A percentile compares a stretch with the other conserved stretches of the same genome.
These are phyloP conservation scores for Stictocephala bisonia DNA, from an alignment of 2,888 invertebrate species.

Conservation along the genomic window DNA sequence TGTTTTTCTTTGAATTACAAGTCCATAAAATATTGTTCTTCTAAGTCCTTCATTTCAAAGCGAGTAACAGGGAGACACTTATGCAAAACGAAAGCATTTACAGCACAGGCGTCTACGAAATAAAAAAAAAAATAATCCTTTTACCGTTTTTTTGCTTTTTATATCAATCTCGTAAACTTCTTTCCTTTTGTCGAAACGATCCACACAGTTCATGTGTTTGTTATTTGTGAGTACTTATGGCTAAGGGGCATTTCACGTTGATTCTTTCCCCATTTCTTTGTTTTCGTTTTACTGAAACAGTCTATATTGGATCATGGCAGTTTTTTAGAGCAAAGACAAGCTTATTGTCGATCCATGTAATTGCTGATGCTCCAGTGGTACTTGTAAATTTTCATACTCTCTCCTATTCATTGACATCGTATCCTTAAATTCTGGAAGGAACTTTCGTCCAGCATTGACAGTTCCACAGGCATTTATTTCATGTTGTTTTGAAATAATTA, in stretches of 20 bases:
- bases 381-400: constrained; percentile 56
- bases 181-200: constrained; percentile 61
- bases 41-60: constrained; percentile 38
- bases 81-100: constrained; percentile 55
- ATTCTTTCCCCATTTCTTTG: constrained; percentile 56
- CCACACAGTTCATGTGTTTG: constrained; percentile 60
- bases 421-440: constrained; percentile 53
- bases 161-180: constrained; percentile 59
- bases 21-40: constrained; percentile 48
- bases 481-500: constrained; percentile 56
- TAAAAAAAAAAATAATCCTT: constrained; percentile 59
- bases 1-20: constrained; percentile 45
- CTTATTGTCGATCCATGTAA: constrained; percentile 56
- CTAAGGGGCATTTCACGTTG: constrained; percentile 54
- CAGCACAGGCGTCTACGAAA: constrained; percentile 58
- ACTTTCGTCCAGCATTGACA: constrained; percentile 52
- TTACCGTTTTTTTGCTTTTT: constrained; percentile 54
- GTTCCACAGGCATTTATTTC: constrained; percentile 57
- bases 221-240: constrained; percentile 60
- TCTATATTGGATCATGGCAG: constrained; percentile 48
- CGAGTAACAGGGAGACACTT: constrained; percentile 2
- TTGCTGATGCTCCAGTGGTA: constrained; percentile 50
- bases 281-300: constrained; percentile 21
- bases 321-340: constrained; percentile 53
- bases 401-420: constrained; percentile 56